Evolutionary conservation across 2,888 invertebrate species (phyloP).

Genomic region (Calameuta idolon): DNA sequence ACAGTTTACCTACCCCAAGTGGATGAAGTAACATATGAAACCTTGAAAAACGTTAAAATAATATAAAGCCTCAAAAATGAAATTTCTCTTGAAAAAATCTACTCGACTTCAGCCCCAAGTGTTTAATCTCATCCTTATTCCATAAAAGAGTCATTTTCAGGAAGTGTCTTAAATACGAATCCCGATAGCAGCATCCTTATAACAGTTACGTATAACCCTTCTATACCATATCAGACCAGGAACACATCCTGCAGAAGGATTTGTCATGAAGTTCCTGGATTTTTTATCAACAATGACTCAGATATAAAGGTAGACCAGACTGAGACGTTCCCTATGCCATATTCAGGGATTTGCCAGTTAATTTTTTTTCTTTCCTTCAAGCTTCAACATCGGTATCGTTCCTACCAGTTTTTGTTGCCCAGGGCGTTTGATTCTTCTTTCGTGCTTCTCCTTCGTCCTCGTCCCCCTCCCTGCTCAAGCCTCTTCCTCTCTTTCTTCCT

Average conservation of each 20-base stretch:
- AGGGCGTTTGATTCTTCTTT: conserved; percentile 24
- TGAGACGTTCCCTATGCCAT: not conserved
- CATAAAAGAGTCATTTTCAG: not conserved
- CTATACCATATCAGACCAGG: not conserved
- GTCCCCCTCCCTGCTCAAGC: not conserved
- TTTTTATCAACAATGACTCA: not conserved
- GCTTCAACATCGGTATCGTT: conserved; percentile 6
- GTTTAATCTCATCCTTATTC: not conserved
- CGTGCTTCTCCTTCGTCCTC: not conserved
- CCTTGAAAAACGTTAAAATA: not conserved
- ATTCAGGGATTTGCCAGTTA: not conserved
- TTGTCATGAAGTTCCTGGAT: not conserved
- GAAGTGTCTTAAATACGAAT: not conserved
- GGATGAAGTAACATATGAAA: not conserved
- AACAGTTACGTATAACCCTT: not conserved
- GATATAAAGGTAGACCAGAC: not conserved
- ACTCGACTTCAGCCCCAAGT: not conserved
- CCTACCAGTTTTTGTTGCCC: conserved; percentile 46
- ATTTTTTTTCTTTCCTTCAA: conserved; percentile 1
- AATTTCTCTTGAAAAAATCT: not conserved
- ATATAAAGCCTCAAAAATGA: not conserved
- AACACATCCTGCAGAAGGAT: not conserved
- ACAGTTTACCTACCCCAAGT: not conserved
- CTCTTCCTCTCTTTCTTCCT: not conserved
- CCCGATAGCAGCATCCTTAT: not conserved